Base-by-base conservation (phyloP, 2,888 invertebrate genomes). In the Nemapogon koenigi region DNA sequence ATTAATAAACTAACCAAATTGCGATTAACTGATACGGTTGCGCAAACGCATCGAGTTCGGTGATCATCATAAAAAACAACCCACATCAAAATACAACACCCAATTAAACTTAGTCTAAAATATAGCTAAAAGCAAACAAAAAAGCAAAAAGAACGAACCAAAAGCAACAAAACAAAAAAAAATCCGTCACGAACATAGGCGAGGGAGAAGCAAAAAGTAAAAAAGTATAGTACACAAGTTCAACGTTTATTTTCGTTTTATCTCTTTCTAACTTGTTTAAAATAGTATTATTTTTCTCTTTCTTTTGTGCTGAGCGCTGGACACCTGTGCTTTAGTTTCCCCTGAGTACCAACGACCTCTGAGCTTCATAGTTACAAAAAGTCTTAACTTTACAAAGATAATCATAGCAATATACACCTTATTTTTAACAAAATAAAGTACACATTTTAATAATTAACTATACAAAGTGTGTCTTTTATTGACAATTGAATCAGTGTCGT, bases 301-400 rank as follows among this genome's bases (percentile, higher is more conserved):
- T 72, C 62, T 48, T 47, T 42, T 66, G 48, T 59, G 54, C 68
- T 67, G 71, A 78, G 67, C 78, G 78, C 69, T 73, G 78, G 75
- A 78, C 78, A 78, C 78, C 78, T 78, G 78, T 78, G 78, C 78
- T 76, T 78, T 71, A 76, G 75, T 76, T 75, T 78, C 76, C 78
- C 73, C 69, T 62, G 69, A 75, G 78, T 78, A 75, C 73, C 78
- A 78, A 75, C 78, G 78, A 78, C 78, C 78, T 78, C 75, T 73
- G 58, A 50, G 49, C 37, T 42, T 46, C 46, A 51, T 46, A 53
- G 54, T 49, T 49, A 48, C 54, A 47, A 56, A 70, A 68, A 46
- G 59, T 48, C 62, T 48, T 59, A 76, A 50, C 55, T 50, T 38
- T 42, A 46, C 45, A 46, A 51, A 45, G 45, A 38, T 42, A 35